Percentiles rank a stretch among this genome's conserved stretches.
These are phyloP conservation scores for Embidobia sp. DNA, from an alignment of 2,888 invertebrate species.

Conservation along the genomic window DNA sequence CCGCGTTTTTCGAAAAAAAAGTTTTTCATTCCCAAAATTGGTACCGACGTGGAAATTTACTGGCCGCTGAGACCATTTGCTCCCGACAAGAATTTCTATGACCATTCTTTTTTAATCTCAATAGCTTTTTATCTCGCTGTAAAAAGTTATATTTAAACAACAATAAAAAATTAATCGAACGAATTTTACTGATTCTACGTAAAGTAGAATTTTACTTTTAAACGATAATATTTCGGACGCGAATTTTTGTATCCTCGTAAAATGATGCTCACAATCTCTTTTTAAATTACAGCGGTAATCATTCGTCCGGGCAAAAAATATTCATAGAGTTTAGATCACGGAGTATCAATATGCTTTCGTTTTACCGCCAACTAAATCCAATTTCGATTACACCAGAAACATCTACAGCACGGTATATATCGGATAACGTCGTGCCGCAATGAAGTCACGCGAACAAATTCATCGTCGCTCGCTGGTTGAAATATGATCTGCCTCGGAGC, in stretches of 20 bases:
- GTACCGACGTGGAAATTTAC: conserved; percentile 26
- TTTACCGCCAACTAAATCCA: conserved; percentile 57
- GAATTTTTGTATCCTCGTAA: too few species aligned
- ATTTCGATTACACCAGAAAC: conserved; percentile 61
- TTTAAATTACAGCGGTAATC: conserved; percentile 4
- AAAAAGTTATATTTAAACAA: neutral
- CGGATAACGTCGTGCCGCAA: conserved; percentile 49
- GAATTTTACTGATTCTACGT: too few species aligned
- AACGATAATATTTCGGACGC: too few species aligned
- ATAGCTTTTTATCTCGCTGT: conserved; percentile 11
- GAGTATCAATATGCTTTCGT: conserved; percentile 57
- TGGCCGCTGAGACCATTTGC: conserved; percentile 4
- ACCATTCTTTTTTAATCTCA: neutral
- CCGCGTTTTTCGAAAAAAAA: conserved; percentile 13
- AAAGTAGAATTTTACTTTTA: too few species aligned
- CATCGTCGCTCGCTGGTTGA: conserved; percentile 63
- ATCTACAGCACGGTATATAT: conserved; percentile 44
- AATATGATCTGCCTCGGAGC: conserved; percentile 64
- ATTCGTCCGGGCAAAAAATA: conserved; percentile 10
- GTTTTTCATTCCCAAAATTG: conserved; percentile 34
- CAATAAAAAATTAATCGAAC: too few species aligned
- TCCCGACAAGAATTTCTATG: conserved; percentile 12
- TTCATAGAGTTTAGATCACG: conserved; percentile 21
- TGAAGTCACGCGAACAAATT: conserved; percentile 64
- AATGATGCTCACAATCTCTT: neutral